Evolutionary conservation across 2,888 invertebrate genomes (phyloP), one percentile per base, ranked within the genome.

Genomic region (Heliothis peltigera): DNA sequence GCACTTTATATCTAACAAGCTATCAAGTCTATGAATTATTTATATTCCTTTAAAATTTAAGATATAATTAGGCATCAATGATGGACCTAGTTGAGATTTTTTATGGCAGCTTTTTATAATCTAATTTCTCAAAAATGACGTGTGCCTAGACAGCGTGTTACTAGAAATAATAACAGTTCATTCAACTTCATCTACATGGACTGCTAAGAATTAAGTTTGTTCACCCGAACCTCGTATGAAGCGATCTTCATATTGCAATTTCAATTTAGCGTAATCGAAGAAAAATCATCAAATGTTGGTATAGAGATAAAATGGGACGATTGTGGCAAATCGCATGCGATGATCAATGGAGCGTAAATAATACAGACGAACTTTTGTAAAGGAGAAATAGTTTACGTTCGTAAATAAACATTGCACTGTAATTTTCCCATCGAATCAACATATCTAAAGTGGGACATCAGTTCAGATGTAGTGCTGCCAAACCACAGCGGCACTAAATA

Each of bases 401-500:
- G 35, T 64, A 60, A 64, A 62, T 21, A 70, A 70, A 71, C 17
- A 75, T 48, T 58, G 47, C 44, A 52, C 56, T 44, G 44, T 42
- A 59, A 70, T 69, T 72, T 71, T 72, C 70, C 64, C 71, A 80
- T 78, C 69, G 55, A 68, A 67, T 69, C 72, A 58, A 55, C 69
- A 55, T 56, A 63, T 61, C 48, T 65, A 59, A 78, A 80, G 70
- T 79, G 47, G 77, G 70, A 44, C 74, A 74, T 62, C 49, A 68
- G 60, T 74, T 64, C 64, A 63, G 55, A 55, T 58, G 56, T 53
- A 64, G 62, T 56, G 44, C 55, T 76, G 66, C 57, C 76, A 83
- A 86, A 86, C 85, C 86, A 83, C 87, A 85, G 75, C 71, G 59
- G 60, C 57, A 65, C 78, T 80, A 79, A 88, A 88, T 88, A 88